phyloP scores from a whole-genome alignment of 2,113 vertebrate genomes.

The Phalacrocorax aristotelis region DNA sequence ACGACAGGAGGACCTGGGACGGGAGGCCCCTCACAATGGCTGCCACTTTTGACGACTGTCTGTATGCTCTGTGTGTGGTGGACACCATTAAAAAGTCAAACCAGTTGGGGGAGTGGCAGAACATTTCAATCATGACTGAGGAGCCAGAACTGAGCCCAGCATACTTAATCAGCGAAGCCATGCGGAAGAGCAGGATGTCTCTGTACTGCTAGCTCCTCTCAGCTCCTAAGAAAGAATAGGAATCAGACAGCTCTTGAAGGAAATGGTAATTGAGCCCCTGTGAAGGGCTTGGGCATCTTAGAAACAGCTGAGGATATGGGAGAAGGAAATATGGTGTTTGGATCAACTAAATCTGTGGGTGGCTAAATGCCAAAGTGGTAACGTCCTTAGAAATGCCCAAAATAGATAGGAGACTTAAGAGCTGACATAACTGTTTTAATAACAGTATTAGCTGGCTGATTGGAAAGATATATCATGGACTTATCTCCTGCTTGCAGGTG shows the following conservation, averaged over 20 bases:
- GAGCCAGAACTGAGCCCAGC: constrained; percentile 95
- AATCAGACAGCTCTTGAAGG: constrained; percentile 16
- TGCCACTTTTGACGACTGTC: constrained; percentile 97
- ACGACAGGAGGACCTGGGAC: constrained; percentile 95
- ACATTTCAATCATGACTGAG: constrained; percentile 94
- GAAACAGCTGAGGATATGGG: not conserved
- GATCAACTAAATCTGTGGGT: not conserved
- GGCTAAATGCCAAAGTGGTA: constrained; percentile 7
- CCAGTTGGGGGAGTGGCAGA: constrained; percentile 96
- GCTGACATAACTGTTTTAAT: constrained; percentile 53
- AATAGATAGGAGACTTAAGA: constrained; percentile 1
- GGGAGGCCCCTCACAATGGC: constrained; percentile 95
- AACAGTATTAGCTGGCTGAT: constrained; percentile 49
- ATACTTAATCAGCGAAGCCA: constrained; percentile 96
- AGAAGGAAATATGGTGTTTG: not conserved
- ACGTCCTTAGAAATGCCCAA: not conserved
- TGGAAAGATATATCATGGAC: not conserved
- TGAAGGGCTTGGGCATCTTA: not conserved
- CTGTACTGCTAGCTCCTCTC: constrained; percentile 87
- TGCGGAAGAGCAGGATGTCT: constrained; percentile 95
- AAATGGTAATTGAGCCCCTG: not conserved
- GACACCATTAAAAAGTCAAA: constrained; percentile 98
- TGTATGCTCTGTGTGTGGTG: constrained; percentile 95
- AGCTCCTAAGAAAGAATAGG: not conserved
- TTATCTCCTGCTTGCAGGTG: constrained; percentile 51